These are phyloP conservation scores for Trachymyrmex septentrionalis DNA, from an alignment of 1,140 invertebrate genomes.

Conservation along the genomic window DNA sequence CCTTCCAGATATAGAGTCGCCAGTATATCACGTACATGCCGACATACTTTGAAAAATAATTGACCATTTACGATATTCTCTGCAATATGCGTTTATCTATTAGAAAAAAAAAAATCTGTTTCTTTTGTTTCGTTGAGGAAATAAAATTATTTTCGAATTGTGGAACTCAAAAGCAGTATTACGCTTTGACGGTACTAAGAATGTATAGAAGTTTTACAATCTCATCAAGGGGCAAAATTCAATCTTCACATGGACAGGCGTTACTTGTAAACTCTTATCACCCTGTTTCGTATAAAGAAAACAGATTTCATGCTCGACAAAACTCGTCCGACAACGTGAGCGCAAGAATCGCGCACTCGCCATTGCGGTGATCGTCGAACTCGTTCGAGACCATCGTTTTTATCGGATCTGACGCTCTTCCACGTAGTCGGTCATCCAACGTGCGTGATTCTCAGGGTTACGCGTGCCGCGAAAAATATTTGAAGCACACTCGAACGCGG, in stretches of 20 bases:
- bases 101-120: background rate
- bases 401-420: slow-evolving; percentile 46
- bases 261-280: slow-evolving; percentile 13
- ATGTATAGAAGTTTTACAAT: background rate
- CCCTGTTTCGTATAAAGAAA: background rate
- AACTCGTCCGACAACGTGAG: slow-evolving; percentile 21
- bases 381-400: slow-evolving; percentile 36
- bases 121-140: background rate
- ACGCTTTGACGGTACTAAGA: background rate
- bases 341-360: slow-evolving; percentile 27
- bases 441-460: slow-evolving; percentile 66
- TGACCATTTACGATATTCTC: slow-evolving; percentile 27
- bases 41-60: slow-evolving; percentile 51
- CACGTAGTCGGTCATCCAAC: slow-evolving; percentile 46
- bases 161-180: background rate
- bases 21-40: slow-evolving; percentile 54
- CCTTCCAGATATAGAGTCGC: slow-evolving; percentile 36
- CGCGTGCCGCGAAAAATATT: slow-evolving; percentile 79
- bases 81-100: background rate
- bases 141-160: background rate
- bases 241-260: background rate
- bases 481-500: slow-evolving; percentile 79
- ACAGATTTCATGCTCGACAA: slow-evolving; percentile 26
- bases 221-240: background rate
- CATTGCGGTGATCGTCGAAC: slow-evolving; percentile 40